phyloP scores from a whole-genome alignment of 2,797 vertebrate species.

The Alca torda region DNA sequence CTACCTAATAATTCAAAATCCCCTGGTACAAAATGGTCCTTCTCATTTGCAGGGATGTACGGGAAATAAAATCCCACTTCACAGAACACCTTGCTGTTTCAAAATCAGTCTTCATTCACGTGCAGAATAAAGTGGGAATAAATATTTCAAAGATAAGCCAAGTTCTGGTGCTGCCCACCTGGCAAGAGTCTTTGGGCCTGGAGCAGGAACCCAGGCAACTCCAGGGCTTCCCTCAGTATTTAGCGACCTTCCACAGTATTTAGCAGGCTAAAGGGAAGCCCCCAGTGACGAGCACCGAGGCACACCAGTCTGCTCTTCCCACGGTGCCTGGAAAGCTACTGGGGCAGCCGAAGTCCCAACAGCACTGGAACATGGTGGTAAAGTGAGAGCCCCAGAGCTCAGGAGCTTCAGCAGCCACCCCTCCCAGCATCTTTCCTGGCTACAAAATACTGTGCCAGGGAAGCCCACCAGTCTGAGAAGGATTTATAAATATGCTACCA shows the following conservation, averaged over 20 bases:
- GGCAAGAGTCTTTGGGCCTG: neutral
- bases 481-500: neutral
- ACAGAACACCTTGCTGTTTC: neutral
- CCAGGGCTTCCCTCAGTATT: neutral
- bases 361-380: rapidly evolving
- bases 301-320: neutral
- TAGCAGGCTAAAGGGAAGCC: neutral
- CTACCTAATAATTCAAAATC: neutral
- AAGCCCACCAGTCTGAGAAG: neutral
- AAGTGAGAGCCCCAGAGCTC: neutral
- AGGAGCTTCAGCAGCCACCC: neutral
- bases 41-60: neutral
- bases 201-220: neutral
- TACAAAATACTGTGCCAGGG: neutral
- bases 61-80: neutral
- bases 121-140: neutral
- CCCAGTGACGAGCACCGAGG: neutral
- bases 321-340: neutral
- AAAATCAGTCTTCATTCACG: neutral
- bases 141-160: neutral
- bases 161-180: neutral
- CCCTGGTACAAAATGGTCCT: neutral
- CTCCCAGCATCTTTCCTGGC: neutral
- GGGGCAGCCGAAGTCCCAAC: neutral
- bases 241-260: rapidly evolving